phyloP scores from a whole-genome alignment of 2,888 invertebrate genomes.

The Craniophora ligustri region DNA sequence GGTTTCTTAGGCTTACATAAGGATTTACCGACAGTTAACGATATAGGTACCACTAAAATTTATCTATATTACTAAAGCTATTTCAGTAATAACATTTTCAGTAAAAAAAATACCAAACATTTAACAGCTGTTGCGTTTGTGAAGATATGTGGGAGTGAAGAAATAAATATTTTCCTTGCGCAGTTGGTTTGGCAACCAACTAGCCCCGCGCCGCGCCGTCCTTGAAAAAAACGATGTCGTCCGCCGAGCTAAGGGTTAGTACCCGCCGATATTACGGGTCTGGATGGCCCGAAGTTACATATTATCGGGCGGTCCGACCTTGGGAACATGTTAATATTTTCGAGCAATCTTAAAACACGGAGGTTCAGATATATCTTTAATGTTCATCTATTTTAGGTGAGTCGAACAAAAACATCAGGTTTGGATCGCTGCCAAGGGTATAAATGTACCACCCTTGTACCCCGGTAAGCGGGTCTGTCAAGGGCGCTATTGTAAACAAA shows the following conservation, averaged over 20 bases:
- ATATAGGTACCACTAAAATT: too few relatives aligned
- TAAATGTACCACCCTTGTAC: constrained; percentile 38
- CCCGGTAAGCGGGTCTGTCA: constrained; percentile 38
- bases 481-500: constrained; percentile 45
- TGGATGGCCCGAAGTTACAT: constrained; percentile 17
- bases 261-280: constrained; percentile 3
- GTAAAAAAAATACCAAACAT: too few relatives aligned
- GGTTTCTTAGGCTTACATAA: too few relatives aligned
- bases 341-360: constrained; percentile 31
- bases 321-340: constrained; percentile 44
- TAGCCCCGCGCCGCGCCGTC: constrained; percentile 1
- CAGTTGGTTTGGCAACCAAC: too few relatives aligned
- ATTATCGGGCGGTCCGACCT: constrained; percentile 21
- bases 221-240: constrained; percentile 17
- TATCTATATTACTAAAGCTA: too few relatives aligned
- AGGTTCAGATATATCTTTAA: constrained; percentile 42
- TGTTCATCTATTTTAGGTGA: constrained; percentile 53
- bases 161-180: too few relatives aligned
- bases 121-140: too few relatives aligned
- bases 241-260: neutral
- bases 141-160: too few relatives aligned
- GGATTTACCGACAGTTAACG: too few relatives aligned
- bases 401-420: constrained; percentile 33
- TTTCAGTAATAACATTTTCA: too few relatives aligned
- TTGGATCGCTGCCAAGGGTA: constrained; percentile 45